Conservation (phyloP, 2,113 vertebrate species). For the Catagonus wagneri region DNA sequence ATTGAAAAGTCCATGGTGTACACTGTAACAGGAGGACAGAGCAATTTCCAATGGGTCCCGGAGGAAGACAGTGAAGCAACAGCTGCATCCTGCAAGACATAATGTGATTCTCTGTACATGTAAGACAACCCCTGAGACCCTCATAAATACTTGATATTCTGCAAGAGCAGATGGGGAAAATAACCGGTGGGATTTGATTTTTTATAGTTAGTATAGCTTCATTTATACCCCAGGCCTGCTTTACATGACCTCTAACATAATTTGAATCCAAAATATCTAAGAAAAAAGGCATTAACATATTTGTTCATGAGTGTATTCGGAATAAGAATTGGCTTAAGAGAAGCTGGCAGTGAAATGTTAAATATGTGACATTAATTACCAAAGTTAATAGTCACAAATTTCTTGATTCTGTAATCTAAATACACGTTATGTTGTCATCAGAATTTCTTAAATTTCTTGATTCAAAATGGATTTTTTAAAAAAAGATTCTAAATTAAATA, state of each 20-base stretch:
- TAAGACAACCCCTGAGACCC: background rate
- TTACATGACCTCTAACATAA: background rate
- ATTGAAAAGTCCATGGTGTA: background rate
- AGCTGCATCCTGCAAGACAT: background rate
- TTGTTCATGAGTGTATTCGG: background rate
- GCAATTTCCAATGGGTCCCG: background rate
- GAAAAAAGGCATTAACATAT: background rate
- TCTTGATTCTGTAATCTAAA: background rate
- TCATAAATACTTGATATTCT: background rate
- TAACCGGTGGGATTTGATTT: background rate
- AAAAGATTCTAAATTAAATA: constrained; percentile 62
- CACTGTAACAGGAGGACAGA: background rate
- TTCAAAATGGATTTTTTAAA: background rate
- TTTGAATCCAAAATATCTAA: background rate
- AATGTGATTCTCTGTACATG: background rate
- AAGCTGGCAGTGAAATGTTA: background rate
- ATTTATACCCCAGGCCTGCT: background rate
- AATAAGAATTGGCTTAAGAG: background rate
- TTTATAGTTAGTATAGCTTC: background rate
- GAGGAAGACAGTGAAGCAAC: background rate
- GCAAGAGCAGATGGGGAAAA: background rate
- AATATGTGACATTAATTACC: background rate
- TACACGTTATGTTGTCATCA: background rate
- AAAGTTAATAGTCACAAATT: background rate
- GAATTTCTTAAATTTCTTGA: constrained; percentile 36